Base-by-base conservation (phyloP, 2,888 invertebrate genomes). In the Chrysopilus asiliformis region DNA sequence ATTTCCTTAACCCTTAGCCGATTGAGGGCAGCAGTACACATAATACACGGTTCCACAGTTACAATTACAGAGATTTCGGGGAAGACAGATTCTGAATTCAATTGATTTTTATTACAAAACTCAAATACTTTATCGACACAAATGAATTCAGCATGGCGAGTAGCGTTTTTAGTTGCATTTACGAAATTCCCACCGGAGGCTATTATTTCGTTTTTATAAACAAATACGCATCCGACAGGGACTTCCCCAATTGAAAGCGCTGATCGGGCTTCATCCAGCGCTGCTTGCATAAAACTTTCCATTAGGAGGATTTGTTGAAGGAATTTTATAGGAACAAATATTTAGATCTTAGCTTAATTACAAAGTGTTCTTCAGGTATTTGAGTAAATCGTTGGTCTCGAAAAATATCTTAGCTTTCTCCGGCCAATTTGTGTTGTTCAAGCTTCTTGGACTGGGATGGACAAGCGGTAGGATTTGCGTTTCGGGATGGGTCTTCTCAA, bases 1-100 rank as follows among this genome's bases (percentile, higher is more conserved):
- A 98, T 81, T 55, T 75, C 72, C 40, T 70, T 71, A 14, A 95
- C 70, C 48, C 70, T 66, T 34, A 89, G 63, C 48, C 77, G 71
- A 52, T 76, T 75, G 10, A 90, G 63, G 13, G 86, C 84, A 4
- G 81, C 75, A 3, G 82, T 81, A 66, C 98, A 99, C 98, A 99
- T 98, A 41, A 97, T 89, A 60, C 98, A 99, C 1, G 98, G 98
- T 61, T 98, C 98, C 2, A 97, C 93, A 2, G 94, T 97, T 3
- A 98, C 95, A 57, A 77, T 73, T 1, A 85, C 81, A 45, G 71
- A 69, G 32, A 84, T 68, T 45, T 76, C 65, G 42, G 63, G 57
- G 56, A 83, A 79, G 27, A 79, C 68, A 31, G 67, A 56, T 27
- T 57, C 55, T 44, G 65, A 60, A 51, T 76, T 65, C 48, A 78